phyloP scores from a whole-genome alignment of 2,113 vertebrate genomes.

The Sterrhoptilus dennistouni region DNA sequence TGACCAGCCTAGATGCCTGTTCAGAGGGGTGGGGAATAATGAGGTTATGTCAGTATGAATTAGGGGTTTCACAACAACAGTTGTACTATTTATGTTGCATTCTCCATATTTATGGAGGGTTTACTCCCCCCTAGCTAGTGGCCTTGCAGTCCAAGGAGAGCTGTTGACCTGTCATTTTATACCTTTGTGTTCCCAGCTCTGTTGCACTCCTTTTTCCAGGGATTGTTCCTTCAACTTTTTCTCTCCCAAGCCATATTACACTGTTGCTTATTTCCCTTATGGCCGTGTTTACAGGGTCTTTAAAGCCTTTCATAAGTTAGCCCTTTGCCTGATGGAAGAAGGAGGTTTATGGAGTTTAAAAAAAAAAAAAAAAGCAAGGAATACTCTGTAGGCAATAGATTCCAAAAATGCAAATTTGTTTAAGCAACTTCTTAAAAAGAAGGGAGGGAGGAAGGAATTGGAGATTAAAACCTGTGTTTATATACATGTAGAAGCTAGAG shows the following conservation, averaged over 20 bases:
- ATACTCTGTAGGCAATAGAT: constrained; percentile 15
- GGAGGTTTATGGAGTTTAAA: neutral
- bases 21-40: neutral
- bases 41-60: neutral
- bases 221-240: neutral
- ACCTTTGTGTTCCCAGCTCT: neutral
- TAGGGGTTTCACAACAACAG: neutral
- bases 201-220: neutral
- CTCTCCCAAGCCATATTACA: neutral
- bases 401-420: constrained; percentile 57
- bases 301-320: neutral
- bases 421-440: constrained; percentile 50
- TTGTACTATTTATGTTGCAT: neutral
- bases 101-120: neutral
- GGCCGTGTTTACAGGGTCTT: neutral
- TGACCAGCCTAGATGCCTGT: neutral
- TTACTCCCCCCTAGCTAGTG: neutral
- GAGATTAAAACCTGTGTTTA: constrained; percentile 54
- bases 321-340: neutral
- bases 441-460: constrained; percentile 34
- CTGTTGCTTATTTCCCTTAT: neutral
- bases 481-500: constrained; percentile 46
- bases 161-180: neutral
- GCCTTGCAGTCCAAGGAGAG: neutral
- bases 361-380: neutral